Base-by-base conservation (phyloP, 2,888 invertebrate genomes). In the Muschampia plurimacula region DNA sequence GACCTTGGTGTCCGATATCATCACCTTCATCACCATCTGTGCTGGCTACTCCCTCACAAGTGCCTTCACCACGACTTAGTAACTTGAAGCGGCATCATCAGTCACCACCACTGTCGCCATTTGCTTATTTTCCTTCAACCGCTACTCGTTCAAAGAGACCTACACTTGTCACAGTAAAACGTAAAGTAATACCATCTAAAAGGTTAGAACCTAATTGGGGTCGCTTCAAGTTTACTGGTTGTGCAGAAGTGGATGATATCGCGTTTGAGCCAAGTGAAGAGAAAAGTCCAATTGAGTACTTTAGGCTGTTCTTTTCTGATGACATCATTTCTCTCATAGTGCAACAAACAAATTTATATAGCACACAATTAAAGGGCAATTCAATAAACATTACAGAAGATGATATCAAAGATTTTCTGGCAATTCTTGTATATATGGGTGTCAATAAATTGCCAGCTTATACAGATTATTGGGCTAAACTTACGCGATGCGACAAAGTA, bases 311-410 rank as follows among this genome's bases (percentile, higher is more conserved):
- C 55, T 67, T 74, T 64, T 52, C 70, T 28, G 68, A 74, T 66
- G 65, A 74, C 28, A 71, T 74, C 12, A 60, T 67, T 15, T n/a
- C 49, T 10, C n/a, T 49, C 4, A 74, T 71, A 32, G 60, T 60
- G 13, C 13, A 67, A 52, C 74, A 74, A 67, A 69, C 64, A 13
- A 74, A 71, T 68, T 59, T 71, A 67, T 71, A 72, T 59, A 67
- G 44, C 7, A 70, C 63, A 57, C 74, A 68, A 62, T 12, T 52
- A 70, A 67, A 66, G 13, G 65, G 69, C 28, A 57, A 2, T 15
- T 68, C 71, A 9, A 67, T 74, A 15, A 76, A 76, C 71, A 44
- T 69, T 55, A 76, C 74, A 74, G 63, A 72, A 69, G 71, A 75
- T 55, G 72, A 72, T 60, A 55, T 55, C n/a, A 55, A 55, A 55